Evolutionary conservation across 2,113 vertebrate species (phyloP).

Genomic region (Toxotes chatareus): DNA sequence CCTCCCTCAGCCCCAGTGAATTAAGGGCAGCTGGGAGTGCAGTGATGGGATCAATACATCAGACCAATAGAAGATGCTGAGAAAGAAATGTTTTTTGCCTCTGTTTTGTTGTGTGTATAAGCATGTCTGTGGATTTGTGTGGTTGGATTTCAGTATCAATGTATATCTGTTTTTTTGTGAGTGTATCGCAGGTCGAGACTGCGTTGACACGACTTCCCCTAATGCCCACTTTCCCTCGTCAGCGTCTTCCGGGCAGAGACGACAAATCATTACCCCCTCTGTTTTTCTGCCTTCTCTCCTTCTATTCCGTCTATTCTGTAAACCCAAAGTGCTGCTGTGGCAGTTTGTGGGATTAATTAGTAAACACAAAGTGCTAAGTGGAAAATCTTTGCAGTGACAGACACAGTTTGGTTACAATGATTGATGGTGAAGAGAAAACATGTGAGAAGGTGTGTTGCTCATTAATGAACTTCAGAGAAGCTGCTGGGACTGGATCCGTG

Average conservation of each 20-base stretch:
- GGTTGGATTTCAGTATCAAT: neutral
- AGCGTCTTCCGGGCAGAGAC: constrained; percentile 61
- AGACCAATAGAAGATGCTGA: constrained; percentile 37
- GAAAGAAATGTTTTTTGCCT: constrained; percentile 21
- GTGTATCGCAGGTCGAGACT: constrained; percentile 14
- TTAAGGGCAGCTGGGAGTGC: constrained; percentile 63
- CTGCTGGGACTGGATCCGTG: neutral
- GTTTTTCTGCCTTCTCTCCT: constrained; percentile 59
- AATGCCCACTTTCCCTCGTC: constrained; percentile 59
- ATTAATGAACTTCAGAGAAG: constrained; percentile 60
- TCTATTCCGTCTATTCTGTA: constrained; percentile 27
- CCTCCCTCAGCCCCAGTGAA: constrained; percentile 54
- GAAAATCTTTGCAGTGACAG: constrained; percentile 71
- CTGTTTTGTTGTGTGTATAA: neutral
- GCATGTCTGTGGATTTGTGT: neutral
- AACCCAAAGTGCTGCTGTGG: constrained; percentile 65
- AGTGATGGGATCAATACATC: constrained; percentile 68
- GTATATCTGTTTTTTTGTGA: neutral
- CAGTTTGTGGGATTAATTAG: constrained; percentile 72
- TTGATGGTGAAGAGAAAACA: constrained; percentile 59
- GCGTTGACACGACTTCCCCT: constrained; percentile 56
- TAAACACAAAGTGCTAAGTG: constrained; percentile 73
- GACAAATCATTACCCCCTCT: constrained; percentile 74
- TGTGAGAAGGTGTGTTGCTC: constrained; percentile 30
- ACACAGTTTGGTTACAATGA: constrained; percentile 62